These are phyloP conservation scores for Fopius arisanus DNA, from an alignment of 1,140 invertebrate genomes.

Conservation along the genomic window DNA sequence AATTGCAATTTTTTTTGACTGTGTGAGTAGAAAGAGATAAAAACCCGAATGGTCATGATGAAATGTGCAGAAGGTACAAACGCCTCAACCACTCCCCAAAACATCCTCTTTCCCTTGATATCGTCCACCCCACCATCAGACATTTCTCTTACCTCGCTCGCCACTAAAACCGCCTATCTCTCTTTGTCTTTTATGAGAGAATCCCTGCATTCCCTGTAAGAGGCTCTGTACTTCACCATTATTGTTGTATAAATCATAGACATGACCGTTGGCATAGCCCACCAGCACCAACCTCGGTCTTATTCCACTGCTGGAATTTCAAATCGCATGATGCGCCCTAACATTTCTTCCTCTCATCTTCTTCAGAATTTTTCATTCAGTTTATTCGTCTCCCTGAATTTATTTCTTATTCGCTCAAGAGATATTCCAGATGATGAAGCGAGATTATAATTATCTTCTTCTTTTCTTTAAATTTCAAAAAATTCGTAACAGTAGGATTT, in stretches of 20 bases:
- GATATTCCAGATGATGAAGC: no score
- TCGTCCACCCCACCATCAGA: neutral
- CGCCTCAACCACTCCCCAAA: no score
- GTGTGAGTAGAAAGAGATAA: no score
- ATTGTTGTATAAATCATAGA: slow-evolving; percentile 12
- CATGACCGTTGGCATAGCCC: neutral
- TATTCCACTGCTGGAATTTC: slow-evolving; percentile 3
- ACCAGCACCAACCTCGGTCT: neutral
- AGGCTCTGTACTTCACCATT: neutral
- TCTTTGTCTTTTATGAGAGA: slow-evolving; percentile 1
- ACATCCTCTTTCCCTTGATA: neutral
- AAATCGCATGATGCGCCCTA: neutral
- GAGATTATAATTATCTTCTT: no score
- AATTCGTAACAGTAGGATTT: no score
- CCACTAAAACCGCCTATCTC: neutral
- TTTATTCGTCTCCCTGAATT: neutral
- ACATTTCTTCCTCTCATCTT: neutral
- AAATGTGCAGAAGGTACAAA: no score
- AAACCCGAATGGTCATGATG: no score
- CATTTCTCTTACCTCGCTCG: neutral
- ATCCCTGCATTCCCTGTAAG: neutral
- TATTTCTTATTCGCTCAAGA: no score
- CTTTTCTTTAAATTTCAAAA: no score
- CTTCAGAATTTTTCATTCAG: neutral
- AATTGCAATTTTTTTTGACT: no score